Percentiles rank a stretch among this genome's conserved stretches.
Evolutionary conservation across 2,888 invertebrate genomes (phyloP).

Genomic region (Thereva nobilitata): DNA sequence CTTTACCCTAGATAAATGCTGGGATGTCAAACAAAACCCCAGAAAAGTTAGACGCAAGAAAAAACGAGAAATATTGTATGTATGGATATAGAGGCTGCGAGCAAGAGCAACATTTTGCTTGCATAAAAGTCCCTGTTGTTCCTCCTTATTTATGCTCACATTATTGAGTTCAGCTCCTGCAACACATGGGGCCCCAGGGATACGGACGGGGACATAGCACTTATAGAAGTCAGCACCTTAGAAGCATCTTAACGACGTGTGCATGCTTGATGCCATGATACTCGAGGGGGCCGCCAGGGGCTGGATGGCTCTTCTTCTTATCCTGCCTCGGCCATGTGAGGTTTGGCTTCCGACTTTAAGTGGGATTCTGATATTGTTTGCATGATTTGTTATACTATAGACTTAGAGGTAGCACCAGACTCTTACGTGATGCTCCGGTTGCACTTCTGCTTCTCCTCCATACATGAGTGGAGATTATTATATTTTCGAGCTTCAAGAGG

Average conservation of each 20-base stretch:
- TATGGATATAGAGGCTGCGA: not conserved
- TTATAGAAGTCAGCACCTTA: slow-evolving; percentile 33
- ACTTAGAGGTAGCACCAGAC: slow-evolving; percentile 8
- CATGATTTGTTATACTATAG: slow-evolving; percentile 34
- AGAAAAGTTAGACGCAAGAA: slow-evolving; percentile 1
- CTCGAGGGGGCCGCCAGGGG: slow-evolving; percentile 17
- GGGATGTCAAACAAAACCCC: not conserved
- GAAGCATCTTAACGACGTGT: slow-evolving; percentile 32
- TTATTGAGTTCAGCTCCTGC: slow-evolving; percentile 31
- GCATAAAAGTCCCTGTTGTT: slow-evolving; percentile 27
- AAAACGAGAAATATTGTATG: not conserved
- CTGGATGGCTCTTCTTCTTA: too few relatives aligned
- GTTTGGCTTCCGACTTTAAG: slow-evolving; percentile 22
- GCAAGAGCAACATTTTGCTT: slow-evolving; percentile 19
- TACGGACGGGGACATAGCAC: slow-evolving; percentile 22
- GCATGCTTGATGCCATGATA: slow-evolving; percentile 12
- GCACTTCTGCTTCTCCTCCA: slow-evolving; percentile 9
- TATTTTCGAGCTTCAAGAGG: slow-evolving; percentile 20
- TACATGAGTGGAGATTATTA: slow-evolving; percentile 4
- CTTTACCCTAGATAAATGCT: slow-evolving; percentile 7
- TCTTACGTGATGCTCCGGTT: slow-evolving; percentile 22
- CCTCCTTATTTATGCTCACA: slow-evolving; percentile 32
- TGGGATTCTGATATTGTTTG: slow-evolving; percentile 33
- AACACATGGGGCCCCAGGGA: slow-evolving; percentile 26
- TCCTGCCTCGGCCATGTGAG: slow-evolving; percentile 2